Conservation (phyloP, 2,797 vertebrate genomes). For the Tragopan temminckii region DNA sequence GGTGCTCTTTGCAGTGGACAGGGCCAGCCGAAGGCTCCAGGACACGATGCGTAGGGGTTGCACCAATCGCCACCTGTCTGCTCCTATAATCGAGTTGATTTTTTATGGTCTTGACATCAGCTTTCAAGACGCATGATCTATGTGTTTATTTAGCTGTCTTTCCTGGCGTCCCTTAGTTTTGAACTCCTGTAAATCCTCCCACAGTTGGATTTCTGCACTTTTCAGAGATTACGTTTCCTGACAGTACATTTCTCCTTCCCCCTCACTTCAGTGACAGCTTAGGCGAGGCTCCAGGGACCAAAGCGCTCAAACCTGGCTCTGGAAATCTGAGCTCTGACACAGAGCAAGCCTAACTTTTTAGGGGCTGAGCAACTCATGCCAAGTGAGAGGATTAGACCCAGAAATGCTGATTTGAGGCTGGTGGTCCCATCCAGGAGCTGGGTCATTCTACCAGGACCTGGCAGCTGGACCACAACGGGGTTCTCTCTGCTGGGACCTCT, state of each 20-base stretch:
- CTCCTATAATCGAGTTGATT: conserved; percentile 82
- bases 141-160: conserved; percentile 83
- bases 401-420: neutral
- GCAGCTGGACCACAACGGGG: neutral
- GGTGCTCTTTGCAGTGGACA: conserved; percentile 75
- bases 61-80: conserved; percentile 80
- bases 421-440: neutral
- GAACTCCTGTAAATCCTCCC: conserved; percentile 80
- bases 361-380: neutral
- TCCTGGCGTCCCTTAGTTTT: conserved; percentile 74
- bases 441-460: neutral
- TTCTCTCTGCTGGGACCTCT: neutral
- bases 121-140: conserved; percentile 81
- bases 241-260: conserved; percentile 76
- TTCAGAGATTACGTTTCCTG: conserved; percentile 75
- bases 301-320: conserved; percentile 49
- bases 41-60: conserved; percentile 73
- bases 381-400: neutral
- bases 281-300: conserved; percentile 24
- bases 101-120: conserved; percentile 81
- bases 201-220: conserved; percentile 79
- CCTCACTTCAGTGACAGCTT: conserved; percentile 62
- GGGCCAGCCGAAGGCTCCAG: conserved; percentile 77
- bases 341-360: neutral
- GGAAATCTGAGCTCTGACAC: conserved; percentile 30